Base-by-base conservation (phyloP, 2,113 vertebrate species). In the Thymallus thymallus region DNA sequence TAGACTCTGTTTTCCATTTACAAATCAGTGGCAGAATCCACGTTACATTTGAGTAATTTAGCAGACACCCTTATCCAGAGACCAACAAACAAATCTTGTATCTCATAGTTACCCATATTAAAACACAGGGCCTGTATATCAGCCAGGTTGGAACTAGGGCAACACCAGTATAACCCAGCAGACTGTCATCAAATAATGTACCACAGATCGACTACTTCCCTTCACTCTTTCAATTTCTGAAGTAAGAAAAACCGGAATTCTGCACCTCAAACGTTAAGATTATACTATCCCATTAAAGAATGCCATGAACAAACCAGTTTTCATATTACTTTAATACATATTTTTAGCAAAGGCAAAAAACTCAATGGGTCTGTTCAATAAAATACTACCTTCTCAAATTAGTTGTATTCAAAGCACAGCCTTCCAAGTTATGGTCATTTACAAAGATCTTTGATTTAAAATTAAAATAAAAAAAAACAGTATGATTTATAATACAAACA, bases 341-440 rank as follows among this genome's bases (percentile, higher is more conserved):
- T 91, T 93, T 95, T 94, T 94, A 94, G 94, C 1, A 95, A 94
- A 95, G 92, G 93, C 94, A 41, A 95, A 94, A 94, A 93, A 76
- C 90, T 92, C 92, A 93, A 94, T 92, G 93, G 90, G 91, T 94
- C 93, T 94, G 92, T 93, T 93, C 92, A 94, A 92, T 91, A 94
- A 95, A 94, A 94, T 93, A 94, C 92, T 94, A 94, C 94, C 91
- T 90, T 93, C 88, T 93, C 92, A 94, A 94, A 94, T 91, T 24
- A 45, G 62, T 60, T 16, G 88, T 92, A 94, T 93, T 94, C 91
- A 94, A 94, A 95, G 92, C 89, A 93, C 92, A 93, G 90, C 88
- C 88, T 41, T 93, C 91, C 67, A 90, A 90, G 91, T 94, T 92
- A 93, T 92, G 89, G 84, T 95, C 92, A 92, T 92, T 94, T 92